Evolutionary conservation across 1,140 invertebrate species (phyloP).

Genomic region (Helicoverpa zea): DNA sequence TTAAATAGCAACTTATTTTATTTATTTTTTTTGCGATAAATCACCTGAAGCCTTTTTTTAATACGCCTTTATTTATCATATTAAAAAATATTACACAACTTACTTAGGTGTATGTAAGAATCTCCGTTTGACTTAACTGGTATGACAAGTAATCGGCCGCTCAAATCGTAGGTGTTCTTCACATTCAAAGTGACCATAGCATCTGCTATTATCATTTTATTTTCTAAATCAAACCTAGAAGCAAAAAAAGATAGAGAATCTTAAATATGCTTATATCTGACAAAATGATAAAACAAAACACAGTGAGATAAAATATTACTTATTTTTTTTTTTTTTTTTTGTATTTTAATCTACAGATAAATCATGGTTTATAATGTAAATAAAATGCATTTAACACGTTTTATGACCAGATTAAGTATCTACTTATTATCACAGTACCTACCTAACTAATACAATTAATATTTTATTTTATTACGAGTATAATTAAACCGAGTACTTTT

Average conservation of each 20-base stretch:
- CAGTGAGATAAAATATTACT: background rate
- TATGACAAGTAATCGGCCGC: conserved; percentile 68
- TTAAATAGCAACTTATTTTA: background rate
- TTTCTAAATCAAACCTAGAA: conserved; percentile 69
- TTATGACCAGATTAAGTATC: too few species aligned
- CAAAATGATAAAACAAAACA: background rate
- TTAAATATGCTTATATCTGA: background rate
- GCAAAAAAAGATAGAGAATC: conserved; percentile 12
- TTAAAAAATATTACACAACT: conserved; percentile 48
- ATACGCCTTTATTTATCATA: too few species aligned
- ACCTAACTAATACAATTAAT: too few species aligned
- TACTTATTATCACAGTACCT: too few species aligned
- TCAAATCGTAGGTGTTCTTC: conserved; percentile 66
- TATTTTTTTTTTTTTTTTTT: background rate
- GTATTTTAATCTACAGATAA: background rate
- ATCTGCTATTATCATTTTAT: conserved; percentile 63
- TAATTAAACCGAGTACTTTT: too few species aligned
- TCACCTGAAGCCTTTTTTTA: too few species aligned
- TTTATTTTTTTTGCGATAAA: too few species aligned
- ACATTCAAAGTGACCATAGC: conserved; percentile 68
- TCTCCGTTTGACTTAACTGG: conserved; percentile 68
- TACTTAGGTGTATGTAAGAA: conserved; percentile 69
- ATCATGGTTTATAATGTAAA: background rate
- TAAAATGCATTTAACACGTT: too few species aligned
- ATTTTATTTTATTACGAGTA: too few species aligned